A percentile compares a stretch with the other conserved stretches of the same genome.
phyloP scores from a whole-genome alignment of 2,888 invertebrate species.

The Nineta flava region DNA sequence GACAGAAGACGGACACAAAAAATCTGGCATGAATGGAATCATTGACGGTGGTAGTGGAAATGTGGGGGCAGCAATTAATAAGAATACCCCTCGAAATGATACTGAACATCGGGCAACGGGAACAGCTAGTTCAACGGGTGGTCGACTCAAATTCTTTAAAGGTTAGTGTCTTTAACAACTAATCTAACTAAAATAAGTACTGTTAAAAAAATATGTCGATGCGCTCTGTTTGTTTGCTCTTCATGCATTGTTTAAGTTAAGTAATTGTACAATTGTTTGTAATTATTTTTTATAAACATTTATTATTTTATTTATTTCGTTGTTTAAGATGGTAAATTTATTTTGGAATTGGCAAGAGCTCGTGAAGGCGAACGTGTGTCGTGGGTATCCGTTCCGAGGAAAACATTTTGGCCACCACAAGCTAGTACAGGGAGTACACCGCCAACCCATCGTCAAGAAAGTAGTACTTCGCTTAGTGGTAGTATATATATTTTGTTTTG shows the following conservation, averaged over 20 bases:
- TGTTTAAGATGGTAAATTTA: conserved; percentile 70
- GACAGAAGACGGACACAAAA: conserved; percentile 51
- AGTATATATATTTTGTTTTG: conserved; percentile 19
- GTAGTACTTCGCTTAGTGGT: conserved; percentile 71
- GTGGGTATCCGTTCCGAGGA: conserved; percentile 81
- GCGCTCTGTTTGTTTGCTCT: conserved; percentile 3
- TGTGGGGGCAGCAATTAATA: conserved; percentile 32
- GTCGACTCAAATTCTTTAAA: conserved; percentile 67
- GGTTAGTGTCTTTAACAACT: conserved; percentile 29
- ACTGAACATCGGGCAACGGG: conserved; percentile 23
- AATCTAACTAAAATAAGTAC: too few relatives aligned
- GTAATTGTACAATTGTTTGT: neutral
- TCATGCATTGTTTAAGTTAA: neutral
- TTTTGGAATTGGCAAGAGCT: conserved; percentile 64
- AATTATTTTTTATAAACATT: too few relatives aligned
- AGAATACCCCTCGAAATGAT: conserved; percentile 29
- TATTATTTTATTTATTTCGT: neutral
- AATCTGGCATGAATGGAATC: conserved; percentile 57
- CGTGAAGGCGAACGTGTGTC: conserved; percentile 67
- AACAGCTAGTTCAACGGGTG: conserved; percentile 34
- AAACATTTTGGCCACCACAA: conserved; percentile 73
- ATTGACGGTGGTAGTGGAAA: conserved; percentile 38
- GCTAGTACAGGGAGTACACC: conserved; percentile 44
- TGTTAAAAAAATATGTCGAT: neutral
- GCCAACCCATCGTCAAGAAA: conserved; percentile 44